phyloP scores from a whole-genome alignment of 2,797 vertebrate genomes.

The Streptopelia turtur region DNA sequence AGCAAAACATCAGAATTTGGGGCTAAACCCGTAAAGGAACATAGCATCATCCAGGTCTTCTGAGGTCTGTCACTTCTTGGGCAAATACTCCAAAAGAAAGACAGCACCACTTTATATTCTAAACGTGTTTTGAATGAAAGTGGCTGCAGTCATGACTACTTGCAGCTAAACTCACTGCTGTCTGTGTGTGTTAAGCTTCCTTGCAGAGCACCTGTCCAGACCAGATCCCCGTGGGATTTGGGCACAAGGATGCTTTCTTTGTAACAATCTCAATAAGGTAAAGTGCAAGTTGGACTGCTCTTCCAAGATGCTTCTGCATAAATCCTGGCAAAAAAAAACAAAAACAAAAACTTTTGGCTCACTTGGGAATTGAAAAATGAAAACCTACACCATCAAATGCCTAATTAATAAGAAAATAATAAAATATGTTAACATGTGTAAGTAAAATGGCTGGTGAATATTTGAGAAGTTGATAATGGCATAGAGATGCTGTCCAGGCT shows the following conservation, averaged over 20 bases:
- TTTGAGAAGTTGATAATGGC: neutral
- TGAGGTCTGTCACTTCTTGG: neutral
- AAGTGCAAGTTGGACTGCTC: neutral
- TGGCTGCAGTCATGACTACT: neutral
- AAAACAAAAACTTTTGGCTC: neutral
- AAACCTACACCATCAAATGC: neutral
- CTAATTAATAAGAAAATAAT: constrained; percentile 25
- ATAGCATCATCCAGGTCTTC: neutral
- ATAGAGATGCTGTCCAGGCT: neutral
- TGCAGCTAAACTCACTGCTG: neutral
- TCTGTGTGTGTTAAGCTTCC: neutral
- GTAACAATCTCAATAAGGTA: neutral
- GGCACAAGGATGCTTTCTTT: neutral
- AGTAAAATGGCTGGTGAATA: constrained; percentile 1
- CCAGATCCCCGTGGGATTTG: neutral
- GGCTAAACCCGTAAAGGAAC: neutral
- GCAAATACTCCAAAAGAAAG: neutral
- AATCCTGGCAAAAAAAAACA: neutral
- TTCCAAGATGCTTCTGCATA: neutral
- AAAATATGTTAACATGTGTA: neutral
- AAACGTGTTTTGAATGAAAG: neutral
- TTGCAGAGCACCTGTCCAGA: neutral
- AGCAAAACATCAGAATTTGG: neutral
- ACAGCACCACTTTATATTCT: neutral
- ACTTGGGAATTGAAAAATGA: neutral